A percentile compares a stretch with the other conserved stretches of the same genome.
These are phyloP conservation scores for Eutolmus rufibarbis DNA, from an alignment of 2,888 invertebrate genomes.

Conservation along the genomic window DNA sequence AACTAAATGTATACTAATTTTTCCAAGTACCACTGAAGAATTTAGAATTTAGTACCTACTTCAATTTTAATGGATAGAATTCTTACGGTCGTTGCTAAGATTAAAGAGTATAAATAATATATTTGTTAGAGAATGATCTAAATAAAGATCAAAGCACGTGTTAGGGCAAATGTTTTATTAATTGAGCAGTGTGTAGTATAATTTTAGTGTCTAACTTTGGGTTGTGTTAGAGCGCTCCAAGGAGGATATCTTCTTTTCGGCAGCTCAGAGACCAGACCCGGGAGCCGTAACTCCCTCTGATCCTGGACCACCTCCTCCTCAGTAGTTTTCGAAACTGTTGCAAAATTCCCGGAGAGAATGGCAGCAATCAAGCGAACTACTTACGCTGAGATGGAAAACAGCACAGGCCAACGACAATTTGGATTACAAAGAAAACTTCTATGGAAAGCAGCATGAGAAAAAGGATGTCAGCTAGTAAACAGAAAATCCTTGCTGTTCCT, in stretches of 20 bases:
- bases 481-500: background rate
- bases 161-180: no score
- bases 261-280: background rate
- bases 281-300: background rate
- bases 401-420: slow-evolving; percentile 21
- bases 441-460: background rate
- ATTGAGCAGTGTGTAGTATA: no score
- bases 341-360: slow-evolving; percentile 14
- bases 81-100: no score
- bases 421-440: slow-evolving; percentile 30
- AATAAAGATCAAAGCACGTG: no score
- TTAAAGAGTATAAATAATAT: no score
- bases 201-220: background rate
- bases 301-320: background rate
- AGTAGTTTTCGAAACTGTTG: slow-evolving; percentile 9
- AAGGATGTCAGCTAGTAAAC: slow-evolving; percentile 34
- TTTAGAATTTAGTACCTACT: no score
- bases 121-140: no score
- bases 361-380: slow-evolving; percentile 22
- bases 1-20: no score
- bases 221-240: background rate
- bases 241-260: background rate
- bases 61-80: no score
- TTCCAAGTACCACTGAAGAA: no score
- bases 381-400: slow-evolving; percentile 19